phyloP scores from a whole-genome alignment of 1,140 invertebrate species.

The Hesperophylax magnus region DNA sequence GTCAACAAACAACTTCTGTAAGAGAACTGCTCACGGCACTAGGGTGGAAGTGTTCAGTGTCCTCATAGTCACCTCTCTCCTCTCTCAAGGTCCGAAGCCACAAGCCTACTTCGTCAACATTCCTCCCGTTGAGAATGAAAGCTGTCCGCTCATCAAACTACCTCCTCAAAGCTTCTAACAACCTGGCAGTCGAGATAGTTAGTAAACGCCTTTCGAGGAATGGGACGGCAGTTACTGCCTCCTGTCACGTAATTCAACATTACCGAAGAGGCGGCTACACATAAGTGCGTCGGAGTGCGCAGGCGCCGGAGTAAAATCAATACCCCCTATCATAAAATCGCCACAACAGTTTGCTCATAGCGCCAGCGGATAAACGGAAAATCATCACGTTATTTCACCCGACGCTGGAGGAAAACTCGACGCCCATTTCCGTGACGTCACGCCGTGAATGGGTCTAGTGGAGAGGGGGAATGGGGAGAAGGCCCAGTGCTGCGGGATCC shows the following conservation, averaged over 20 bases:
- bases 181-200: neutral
- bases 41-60: neutral
- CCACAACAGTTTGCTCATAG: conserved; percentile 22
- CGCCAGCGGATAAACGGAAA: conserved; percentile 6
- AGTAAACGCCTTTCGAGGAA: neutral
- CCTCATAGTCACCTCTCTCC: conserved; percentile 16
- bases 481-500: conserved; percentile 60
- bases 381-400: neutral
- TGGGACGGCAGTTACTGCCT: neutral
- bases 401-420: conserved; percentile 32
- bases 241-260: neutral
- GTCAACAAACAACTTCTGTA: conserved; percentile 31
- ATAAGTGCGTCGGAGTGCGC: neutral
- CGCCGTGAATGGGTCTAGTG: conserved; percentile 45
- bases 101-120: neutral
- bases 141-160: neutral
- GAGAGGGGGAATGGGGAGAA: conserved; percentile 55
- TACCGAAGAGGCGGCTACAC: neutral
- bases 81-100: conserved; percentile 26
- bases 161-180: neutral
- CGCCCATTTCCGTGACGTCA: conserved; percentile 39
- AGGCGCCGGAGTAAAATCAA: conserved; percentile 35
- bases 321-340: conserved; percentile 38
- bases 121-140: neutral
- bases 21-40: neutral